These are phyloP conservation scores for Drosophila paracracens DNA, from an alignment of 2,888 invertebrate genomes.

Conservation along the genomic window DNA sequence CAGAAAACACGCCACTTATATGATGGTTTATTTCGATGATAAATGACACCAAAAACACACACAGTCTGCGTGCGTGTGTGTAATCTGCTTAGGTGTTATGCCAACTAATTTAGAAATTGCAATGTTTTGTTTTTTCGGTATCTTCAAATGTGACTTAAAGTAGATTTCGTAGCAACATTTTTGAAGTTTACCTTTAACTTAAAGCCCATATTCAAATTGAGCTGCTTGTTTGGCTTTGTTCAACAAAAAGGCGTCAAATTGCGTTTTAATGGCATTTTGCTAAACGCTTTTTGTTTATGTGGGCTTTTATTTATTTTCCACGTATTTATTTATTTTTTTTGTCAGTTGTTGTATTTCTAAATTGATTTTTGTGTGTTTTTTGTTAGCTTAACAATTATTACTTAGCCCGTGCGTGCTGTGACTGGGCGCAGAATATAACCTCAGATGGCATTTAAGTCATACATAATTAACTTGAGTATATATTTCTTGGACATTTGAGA, in stretches of 20 bases:
- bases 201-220: slow-evolving; percentile 24
- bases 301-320: slow-evolving; percentile 34
- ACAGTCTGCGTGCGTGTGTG: not conserved
- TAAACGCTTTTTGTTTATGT: slow-evolving; percentile 42
- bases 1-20: slow-evolving; percentile 23
- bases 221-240: slow-evolving; percentile 58
- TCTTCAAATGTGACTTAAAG: slow-evolving; percentile 35
- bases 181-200: not conserved
- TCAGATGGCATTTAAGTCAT: slow-evolving; percentile 1
- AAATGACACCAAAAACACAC: slow-evolving; percentile 16
- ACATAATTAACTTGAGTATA: not conserved
- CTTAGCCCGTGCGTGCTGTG: no score
- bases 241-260: slow-evolving; percentile 65
- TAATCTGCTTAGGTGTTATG: slow-evolving; percentile 4
- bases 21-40: slow-evolving; percentile 43
- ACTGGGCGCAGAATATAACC: not conserved
- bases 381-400: slow-evolving; percentile 31
- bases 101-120: slow-evolving; percentile 37
- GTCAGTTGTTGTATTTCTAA: slow-evolving; percentile 14
- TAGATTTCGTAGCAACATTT: slow-evolving; percentile 22
- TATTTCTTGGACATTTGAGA: not conserved
- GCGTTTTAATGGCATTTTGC: slow-evolving; percentile 68
- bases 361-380: slow-evolving; percentile 23
- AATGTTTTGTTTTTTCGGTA: slow-evolving; percentile 22
- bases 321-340: not conserved